These are phyloP conservation scores for Trinorchestia longiramus DNA, from an alignment of 1,140 invertebrate species.

Conservation along the genomic window DNA sequence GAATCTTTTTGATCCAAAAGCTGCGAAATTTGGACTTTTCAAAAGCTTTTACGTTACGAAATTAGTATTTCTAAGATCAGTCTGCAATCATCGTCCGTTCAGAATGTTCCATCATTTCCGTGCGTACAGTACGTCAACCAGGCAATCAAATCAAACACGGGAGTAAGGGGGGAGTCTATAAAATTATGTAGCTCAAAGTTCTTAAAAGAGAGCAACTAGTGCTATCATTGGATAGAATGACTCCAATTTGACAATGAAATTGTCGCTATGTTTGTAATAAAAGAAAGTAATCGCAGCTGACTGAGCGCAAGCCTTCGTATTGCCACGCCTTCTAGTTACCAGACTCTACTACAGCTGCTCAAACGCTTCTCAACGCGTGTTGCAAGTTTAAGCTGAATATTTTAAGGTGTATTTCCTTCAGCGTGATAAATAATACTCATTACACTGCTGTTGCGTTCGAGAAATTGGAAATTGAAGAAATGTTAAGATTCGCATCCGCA, in stretches of 20 bases:
- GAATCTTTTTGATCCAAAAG: neutral
- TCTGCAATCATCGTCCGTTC: neutral
- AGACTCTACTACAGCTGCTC: too few species aligned
- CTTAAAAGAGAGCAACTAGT: neutral
- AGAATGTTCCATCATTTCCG: neutral
- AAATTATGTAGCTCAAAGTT: neutral
- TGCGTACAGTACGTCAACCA: neutral
- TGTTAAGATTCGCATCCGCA: neutral
- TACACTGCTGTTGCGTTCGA: neutral
- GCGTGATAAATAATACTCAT: neutral
- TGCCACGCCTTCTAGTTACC: too few species aligned
- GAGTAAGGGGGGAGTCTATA: neutral
- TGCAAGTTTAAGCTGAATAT: neutral
- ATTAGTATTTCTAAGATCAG: neutral
- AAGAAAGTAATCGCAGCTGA: too few species aligned
- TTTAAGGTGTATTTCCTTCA: neutral
- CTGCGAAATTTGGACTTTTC: neutral
- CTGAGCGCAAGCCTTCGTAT: too few species aligned
- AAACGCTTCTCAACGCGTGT: too few species aligned
- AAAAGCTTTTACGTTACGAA: neutral
- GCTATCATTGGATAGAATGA: neutral
- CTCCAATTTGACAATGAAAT: neutral
- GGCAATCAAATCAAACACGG: neutral
- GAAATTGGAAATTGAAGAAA: neutral
- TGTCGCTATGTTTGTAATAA: neutral